Conservation (phyloP, 2,888 invertebrate genomes). For the Phasia obesa region DNA sequence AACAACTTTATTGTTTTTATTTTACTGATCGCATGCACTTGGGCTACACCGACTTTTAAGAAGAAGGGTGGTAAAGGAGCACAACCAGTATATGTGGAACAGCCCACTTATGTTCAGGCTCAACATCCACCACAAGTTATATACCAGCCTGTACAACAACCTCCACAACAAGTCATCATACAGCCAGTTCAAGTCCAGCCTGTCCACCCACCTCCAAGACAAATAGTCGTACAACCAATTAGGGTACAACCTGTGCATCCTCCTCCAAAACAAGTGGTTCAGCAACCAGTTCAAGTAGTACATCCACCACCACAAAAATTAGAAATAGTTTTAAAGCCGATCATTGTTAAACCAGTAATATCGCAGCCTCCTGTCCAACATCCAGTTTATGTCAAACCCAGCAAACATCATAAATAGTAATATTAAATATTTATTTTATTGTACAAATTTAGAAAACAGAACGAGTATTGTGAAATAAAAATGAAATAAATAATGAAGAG, state of each 20-base stretch:
- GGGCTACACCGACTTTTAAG: slow-evolving; percentile 40
- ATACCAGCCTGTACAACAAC: slow-evolving; percentile 19
- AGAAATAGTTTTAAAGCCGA: neutral
- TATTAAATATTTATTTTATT: slow-evolving; percentile 9
- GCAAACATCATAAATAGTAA: slow-evolving; percentile 36
- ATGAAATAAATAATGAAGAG: neutral
- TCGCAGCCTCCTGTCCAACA: neutral
- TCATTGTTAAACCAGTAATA: neutral
- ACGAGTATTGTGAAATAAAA: neutral
- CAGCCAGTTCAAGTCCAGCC: slow-evolving; percentile 18
- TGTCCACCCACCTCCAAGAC: slow-evolving; percentile 36
- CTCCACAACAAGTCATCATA: neutral
- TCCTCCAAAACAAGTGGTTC: slow-evolving; percentile 16
- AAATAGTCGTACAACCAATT: slow-evolving; percentile 9
- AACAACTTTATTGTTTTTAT: slow-evolving; percentile 5
- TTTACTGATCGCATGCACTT: slow-evolving; percentile 19
- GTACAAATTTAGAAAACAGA: neutral
- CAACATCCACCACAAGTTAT: slow-evolving; percentile 6
- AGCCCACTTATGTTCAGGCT: slow-evolving; percentile 22
- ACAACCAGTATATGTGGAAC: slow-evolving; percentile 33
- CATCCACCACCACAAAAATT: slow-evolving; percentile 20
- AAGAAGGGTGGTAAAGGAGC: slow-evolving; percentile 42
- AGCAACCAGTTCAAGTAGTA: slow-evolving; percentile 28
- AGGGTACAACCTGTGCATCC: slow-evolving; percentile 4
- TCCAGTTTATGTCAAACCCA: slow-evolving; percentile 26